These are phyloP conservation scores for Julus scanicus DNA, from an alignment of 2,888 invertebrate species.

Conservation along the genomic window DNA sequence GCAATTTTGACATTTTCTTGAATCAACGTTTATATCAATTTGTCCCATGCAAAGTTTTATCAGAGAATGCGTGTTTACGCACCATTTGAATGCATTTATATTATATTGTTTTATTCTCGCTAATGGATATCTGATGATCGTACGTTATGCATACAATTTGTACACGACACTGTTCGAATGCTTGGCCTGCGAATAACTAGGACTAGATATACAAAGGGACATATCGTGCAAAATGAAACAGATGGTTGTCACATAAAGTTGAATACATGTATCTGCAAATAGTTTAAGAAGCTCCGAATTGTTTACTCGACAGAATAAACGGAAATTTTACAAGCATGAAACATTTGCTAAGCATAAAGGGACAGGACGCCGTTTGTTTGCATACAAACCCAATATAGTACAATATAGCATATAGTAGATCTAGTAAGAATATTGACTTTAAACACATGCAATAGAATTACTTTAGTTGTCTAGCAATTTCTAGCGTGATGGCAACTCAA, in stretches of 20 bases:
- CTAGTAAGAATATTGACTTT: neutral
- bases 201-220: neutral
- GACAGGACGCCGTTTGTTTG: neutral
- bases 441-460: neutral
- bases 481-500: neutral
- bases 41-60: neutral
- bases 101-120: neutral
- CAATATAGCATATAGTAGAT: neutral
- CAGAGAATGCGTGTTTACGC: neutral
- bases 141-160: neutral
- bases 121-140: neutral
- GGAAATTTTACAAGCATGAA: constrained; percentile 12
- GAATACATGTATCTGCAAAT: neutral
- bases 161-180: neutral
- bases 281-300: neutral
- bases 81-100: neutral
- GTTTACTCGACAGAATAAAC: neutral
- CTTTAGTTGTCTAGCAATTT: neutral
- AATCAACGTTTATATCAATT: neutral
- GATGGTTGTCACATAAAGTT: constrained; percentile 10
- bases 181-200: neutral
- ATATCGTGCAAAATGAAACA: constrained; percentile 14
- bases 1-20: too few species aligned
- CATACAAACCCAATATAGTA: neutral
- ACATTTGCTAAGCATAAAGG: neutral